These are phyloP conservation scores for Euwallacea fornicatus DNA, from an alignment of 1,140 invertebrate genomes.

Conservation along the genomic window DNA sequence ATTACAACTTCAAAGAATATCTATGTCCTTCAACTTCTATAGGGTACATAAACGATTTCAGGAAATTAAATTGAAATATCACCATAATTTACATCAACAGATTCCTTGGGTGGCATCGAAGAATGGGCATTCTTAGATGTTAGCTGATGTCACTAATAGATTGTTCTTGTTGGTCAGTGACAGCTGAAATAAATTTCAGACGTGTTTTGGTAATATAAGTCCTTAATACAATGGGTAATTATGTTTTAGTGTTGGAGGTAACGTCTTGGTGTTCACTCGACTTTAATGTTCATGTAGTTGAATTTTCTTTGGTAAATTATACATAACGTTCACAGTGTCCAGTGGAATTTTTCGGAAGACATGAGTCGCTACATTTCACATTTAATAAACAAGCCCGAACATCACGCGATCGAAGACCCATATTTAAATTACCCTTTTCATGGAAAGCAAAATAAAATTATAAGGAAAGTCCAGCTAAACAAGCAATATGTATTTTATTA, in stretches of 20 bases:
- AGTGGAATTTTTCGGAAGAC: not conserved
- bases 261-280: not conserved
- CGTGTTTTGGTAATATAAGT: conserved; percentile 23
- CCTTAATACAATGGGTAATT: conserved; percentile 22
- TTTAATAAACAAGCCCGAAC: conserved; percentile 2
- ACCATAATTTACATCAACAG: conserved; percentile 30
- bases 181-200: conserved; percentile 23
- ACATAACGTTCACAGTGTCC: not conserved
- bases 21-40: no score
- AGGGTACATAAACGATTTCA: no score
- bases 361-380: conserved; percentile 1
- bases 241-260: conserved; percentile 10
- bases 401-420: conserved; percentile 8
- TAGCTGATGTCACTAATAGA: conserved; percentile 25
- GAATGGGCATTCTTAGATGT: conserved; percentile 18
- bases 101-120: conserved; percentile 22
- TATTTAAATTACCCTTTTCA: conserved; percentile 10
- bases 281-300: not conserved
- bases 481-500: conserved; percentile 13
- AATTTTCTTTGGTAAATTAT: not conserved
- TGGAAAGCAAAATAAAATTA: conserved; percentile 10
- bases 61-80: conserved; percentile 27
- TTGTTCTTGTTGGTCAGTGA: conserved; percentile 16
- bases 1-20: no score
- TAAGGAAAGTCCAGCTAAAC: not conserved